Percentiles rank a stretch among this genome's conserved stretches.
Conservation (phyloP, 2,113 vertebrate genomes). For the Trachemys scripta region DNA sequence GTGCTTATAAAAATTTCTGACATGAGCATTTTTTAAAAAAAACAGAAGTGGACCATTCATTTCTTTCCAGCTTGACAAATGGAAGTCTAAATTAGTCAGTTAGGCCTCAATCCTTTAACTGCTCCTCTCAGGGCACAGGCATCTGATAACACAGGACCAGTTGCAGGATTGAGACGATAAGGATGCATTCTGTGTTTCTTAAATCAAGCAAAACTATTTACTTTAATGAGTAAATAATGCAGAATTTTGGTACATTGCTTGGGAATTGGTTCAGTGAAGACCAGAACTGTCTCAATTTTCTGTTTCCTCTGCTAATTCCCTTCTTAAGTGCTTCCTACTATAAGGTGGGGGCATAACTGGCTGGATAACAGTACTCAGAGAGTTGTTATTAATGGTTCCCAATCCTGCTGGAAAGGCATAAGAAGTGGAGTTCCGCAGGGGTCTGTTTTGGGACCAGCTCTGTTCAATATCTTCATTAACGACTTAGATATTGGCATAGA, state of each 20-base stretch:
- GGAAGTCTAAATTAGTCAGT: not conserved
- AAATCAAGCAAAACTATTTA: not conserved
- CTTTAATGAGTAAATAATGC: not conserved
- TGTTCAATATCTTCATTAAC: too few relatives aligned
- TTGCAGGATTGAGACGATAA: not conserved
- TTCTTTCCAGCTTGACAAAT: not conserved
- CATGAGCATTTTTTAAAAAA: not conserved
- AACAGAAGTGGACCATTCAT: not conserved
- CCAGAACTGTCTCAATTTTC: not conserved
- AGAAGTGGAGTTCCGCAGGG: too few relatives aligned
- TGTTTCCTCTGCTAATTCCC: not conserved
- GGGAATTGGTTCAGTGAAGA: not conserved
- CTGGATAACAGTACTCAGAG: too few relatives aligned
- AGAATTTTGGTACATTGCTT: not conserved
- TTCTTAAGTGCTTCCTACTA: not conserved
- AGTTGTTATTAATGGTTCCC: too few relatives aligned
- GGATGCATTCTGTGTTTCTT: not conserved
- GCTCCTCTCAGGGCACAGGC: accelerated
- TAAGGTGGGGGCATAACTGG: too few relatives aligned
- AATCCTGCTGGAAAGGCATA: too few relatives aligned
- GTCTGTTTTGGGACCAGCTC: too few relatives aligned
- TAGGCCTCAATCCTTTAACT: not conserved
- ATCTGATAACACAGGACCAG: not conserved
- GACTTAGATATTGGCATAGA: too few relatives aligned
- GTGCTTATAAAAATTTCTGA: not conserved